A percentile compares a stretch with the other conserved stretches of the same genome.
Conservation (phyloP, 2,113 vertebrate genomes). For the Megaptera novaeangliae region DNA sequence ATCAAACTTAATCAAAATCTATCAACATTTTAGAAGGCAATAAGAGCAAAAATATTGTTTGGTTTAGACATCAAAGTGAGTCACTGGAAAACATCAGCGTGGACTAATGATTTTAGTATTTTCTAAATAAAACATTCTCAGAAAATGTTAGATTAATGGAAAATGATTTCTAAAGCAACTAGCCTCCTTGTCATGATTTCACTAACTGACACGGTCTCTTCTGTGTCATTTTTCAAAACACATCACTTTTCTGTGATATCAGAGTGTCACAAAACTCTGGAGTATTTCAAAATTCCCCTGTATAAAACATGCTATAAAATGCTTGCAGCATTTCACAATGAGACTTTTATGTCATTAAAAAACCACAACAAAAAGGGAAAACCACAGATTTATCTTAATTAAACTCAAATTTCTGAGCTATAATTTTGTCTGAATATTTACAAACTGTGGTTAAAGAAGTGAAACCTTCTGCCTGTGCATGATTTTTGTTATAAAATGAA, state of each 20-base stretch:
- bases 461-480: neutral
- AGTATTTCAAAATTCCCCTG: neutral
- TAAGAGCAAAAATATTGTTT: neutral
- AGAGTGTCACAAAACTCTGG: neutral
- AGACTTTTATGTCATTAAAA: neutral
- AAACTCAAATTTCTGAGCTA: neutral
- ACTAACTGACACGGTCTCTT: neutral
- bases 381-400: neutral
- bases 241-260: neutral
- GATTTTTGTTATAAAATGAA: neutral
- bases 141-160: neutral
- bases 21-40: neutral
- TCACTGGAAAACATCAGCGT: neutral
- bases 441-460: neutral
- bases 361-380: neutral
- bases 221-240: neutral
- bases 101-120: neutral
- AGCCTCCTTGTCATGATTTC: neutral
- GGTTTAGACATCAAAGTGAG: neutral
- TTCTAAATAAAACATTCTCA: neutral
- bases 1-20: neutral
- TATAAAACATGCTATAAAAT: neutral
- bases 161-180: neutral
- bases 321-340: neutral
- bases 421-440: neutral